phyloP scores from a whole-genome alignment of 2,113 vertebrate species.

The Ornithorhynchus anatinus region DNA sequence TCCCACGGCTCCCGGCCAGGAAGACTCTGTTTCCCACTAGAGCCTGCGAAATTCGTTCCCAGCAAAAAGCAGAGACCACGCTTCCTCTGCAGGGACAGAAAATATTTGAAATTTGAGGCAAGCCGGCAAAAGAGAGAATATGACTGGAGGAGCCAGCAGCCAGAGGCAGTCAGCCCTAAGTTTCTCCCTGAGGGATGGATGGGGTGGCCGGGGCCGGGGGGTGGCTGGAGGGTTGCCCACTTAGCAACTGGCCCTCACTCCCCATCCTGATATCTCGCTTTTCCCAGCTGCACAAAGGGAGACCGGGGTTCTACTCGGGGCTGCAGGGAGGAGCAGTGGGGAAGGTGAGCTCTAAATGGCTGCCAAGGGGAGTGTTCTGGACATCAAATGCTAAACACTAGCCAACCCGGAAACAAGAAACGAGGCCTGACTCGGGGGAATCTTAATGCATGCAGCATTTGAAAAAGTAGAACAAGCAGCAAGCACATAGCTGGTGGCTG shows the following conservation, averaged over 20 bases:
- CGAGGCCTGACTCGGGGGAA: not conserved
- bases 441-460: not conserved
- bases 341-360: slow-evolving; percentile 26
- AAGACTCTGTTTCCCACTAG: slow-evolving; percentile 24
- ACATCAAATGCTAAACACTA: slow-evolving; percentile 1
- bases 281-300: slow-evolving; percentile 39
- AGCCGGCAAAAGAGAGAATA: not conserved
- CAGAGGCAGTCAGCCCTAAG: not conserved
- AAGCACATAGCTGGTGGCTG: not conserved
- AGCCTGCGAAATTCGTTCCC: slow-evolving; percentile 35
- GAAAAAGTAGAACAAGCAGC: slow-evolving; percentile 7
- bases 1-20: not conserved
- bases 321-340: not conserved
- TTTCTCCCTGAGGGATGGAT: no score
- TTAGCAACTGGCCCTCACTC: no score
- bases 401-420: slow-evolving; percentile 20
- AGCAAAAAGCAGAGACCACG: not conserved
- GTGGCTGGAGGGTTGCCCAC: no score
- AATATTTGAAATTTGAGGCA: slow-evolving; percentile 2
- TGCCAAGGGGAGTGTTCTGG: not conserved
- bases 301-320: not conserved
- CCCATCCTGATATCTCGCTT: no score
- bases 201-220: no score
- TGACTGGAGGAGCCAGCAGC: not conserved
- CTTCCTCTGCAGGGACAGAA: not conserved